Conservation (phyloP, 1,140 invertebrate species). For the Drosophila mauritiana region DNA sequence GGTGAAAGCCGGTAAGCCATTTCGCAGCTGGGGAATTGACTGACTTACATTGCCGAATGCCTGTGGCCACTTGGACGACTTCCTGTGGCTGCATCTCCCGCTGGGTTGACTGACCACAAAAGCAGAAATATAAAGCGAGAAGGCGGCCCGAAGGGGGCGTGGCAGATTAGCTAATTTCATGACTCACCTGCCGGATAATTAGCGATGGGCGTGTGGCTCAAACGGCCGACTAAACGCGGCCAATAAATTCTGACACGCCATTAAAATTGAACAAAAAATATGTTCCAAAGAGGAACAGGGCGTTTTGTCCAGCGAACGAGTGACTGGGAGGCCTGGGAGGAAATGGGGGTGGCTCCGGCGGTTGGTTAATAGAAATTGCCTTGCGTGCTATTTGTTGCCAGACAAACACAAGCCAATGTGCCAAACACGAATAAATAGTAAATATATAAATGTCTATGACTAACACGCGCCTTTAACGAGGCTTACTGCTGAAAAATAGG, state of each 20-base stretch:
- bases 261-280: slow-evolving; percentile 59
- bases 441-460: slow-evolving; percentile 67
- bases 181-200: slow-evolving; percentile 62
- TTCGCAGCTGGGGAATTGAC: slow-evolving; percentile 48
- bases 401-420: slow-evolving; percentile 53
- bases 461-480: slow-evolving; percentile 68
- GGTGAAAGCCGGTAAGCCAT: slow-evolving; percentile 76
- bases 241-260: slow-evolving; percentile 80
- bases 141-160: slow-evolving; percentile 5
- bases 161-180: slow-evolving; percentile 62
- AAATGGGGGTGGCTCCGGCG: not conserved
- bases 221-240: slow-evolving; percentile 70
- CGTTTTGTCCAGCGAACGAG: slow-evolving; percentile 2
- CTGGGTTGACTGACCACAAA: slow-evolving; percentile 49
- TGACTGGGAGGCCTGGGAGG: not conserved
- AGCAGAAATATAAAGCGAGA: not conserved
- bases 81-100: slow-evolving; percentile 75
- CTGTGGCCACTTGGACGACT: slow-evolving; percentile 39
- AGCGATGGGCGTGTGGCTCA: slow-evolving; percentile 24
- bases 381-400: slow-evolving; percentile 39
- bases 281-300: not conserved
- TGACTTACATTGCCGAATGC: slow-evolving; percentile 73
- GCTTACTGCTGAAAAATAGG: slow-evolving; percentile 1
- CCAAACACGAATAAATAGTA: slow-evolving; percentile 67
- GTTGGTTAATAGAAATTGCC: slow-evolving; percentile 26